Conservation (phyloP, 1,140 invertebrate genomes). For the Mactra quadrangularis region DNA sequence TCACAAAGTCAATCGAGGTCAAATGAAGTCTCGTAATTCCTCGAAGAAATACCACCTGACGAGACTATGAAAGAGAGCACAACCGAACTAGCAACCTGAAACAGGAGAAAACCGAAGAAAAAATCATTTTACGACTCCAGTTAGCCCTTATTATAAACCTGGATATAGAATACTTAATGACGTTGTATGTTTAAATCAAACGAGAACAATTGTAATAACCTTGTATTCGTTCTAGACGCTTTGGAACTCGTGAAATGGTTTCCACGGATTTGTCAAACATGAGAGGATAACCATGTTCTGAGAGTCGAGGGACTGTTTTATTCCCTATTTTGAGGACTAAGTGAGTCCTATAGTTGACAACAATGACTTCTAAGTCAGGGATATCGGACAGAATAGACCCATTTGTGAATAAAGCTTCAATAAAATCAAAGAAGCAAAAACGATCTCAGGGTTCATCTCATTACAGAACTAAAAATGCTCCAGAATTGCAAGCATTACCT, state of each 20-base stretch:
- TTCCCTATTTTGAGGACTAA: constrained; percentile 50
- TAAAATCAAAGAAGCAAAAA: constrained; percentile 84
- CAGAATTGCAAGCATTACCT: constrained; percentile 82
- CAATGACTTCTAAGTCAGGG: constrained; percentile 81
- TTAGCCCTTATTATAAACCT: background rate
- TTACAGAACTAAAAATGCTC: constrained; percentile 83
- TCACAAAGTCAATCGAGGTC: constrained; percentile 50
- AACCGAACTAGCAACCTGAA: constrained; percentile 76
- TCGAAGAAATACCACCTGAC: constrained; percentile 70
- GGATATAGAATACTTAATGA: constrained; percentile 21
- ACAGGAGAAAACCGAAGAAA: constrained; percentile 58
- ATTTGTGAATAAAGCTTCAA: constrained; percentile 82
- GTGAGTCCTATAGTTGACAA: constrained; percentile 56
- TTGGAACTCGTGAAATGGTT: constrained; percentile 62
- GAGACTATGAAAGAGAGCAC: constrained; percentile 70
- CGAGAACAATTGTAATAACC: background rate
- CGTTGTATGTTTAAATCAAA: background rate
- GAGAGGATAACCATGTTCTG: constrained; percentile 64
- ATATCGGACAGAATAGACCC: constrained; percentile 82
- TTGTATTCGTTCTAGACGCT: background rate
- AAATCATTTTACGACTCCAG: background rate
- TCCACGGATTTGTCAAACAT: constrained; percentile 75
- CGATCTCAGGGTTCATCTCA: constrained; percentile 84
- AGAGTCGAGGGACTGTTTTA: constrained; percentile 38
- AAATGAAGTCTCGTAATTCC: constrained; percentile 65